Percentiles rank a stretch among this genome's conserved stretches.
These are phyloP conservation scores for Diachasma alloeum DNA, from an alignment of 1,140 invertebrate species.

Conservation along the genomic window DNA sequence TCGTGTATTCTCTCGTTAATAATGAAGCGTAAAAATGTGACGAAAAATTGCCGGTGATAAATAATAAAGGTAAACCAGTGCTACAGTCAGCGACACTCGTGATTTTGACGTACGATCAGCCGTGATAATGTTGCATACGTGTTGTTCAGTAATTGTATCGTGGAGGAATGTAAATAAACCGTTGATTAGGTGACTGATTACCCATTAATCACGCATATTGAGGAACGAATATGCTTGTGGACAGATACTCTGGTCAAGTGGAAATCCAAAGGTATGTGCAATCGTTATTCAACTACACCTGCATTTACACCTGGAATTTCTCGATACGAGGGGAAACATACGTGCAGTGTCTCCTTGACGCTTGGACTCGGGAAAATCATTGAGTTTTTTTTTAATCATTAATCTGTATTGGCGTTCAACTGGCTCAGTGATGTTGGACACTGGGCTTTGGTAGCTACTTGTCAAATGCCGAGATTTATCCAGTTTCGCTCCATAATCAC, in stretches of 20 bases:
- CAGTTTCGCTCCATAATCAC: too few relatives aligned
- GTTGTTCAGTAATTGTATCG: neutral
- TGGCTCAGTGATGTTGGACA: neutral
- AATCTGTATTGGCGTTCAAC: neutral
- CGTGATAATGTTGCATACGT: neutral
- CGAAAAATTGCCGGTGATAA: neutral
- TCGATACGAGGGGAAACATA: neutral
- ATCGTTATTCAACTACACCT: neutral
- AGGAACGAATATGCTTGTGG: neutral
- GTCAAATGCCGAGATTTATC: neutral
- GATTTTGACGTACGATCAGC: neutral
- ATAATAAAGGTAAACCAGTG: neutral
- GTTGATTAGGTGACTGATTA: neutral
- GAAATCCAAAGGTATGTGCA: neutral
- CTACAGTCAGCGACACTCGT: neutral
- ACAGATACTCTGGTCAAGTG: neutral
- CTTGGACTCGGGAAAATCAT: neutral
- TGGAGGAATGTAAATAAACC: neutral
- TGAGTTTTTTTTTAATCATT: neutral
- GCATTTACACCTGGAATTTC: neutral
- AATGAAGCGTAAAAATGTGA: neutral
- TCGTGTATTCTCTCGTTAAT: neutral
- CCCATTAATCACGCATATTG: neutral
- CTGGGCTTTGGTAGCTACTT: neutral
- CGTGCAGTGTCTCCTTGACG: neutral